Base-by-base conservation (phyloP, 2,797 vertebrate species). In the Hydrocynus forskahlii region DNA sequence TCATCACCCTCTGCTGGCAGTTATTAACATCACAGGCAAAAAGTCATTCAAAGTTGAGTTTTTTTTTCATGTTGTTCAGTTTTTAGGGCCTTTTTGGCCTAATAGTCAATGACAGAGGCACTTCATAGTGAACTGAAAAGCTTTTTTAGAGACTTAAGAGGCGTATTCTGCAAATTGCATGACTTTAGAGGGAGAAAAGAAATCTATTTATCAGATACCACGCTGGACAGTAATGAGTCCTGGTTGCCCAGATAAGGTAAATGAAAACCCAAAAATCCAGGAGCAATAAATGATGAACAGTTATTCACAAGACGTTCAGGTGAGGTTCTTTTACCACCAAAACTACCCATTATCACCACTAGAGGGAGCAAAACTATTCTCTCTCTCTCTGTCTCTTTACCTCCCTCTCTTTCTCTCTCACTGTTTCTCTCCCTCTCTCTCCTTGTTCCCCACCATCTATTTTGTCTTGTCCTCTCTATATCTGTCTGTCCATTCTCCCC, bases 1-100 rank as follows among this genome's bases (percentile, higher is more conserved):
- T 60, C 12, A 70, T 4, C n/a, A 84, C 86, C 89, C 87, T 87
- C 90, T 89, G 80, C 88, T 92, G 91, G 89, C 71, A 48, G 66
- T 2, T 0, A 0, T 0, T n/a, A 40, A 50, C 19, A 84, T 81
- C 89, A 76, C 88, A 85, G 17, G 10, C 4, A 16, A 5, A 59
- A 38, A 50, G 64, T n/a, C 25, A 43, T 50, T 23, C n/a, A 16
- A 13, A 45, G 63, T 43, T 40, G 14, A 67, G 66, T n/a, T 8
- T 2, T 19, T 9, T 0, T 14, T 23, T 50, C 13, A 54, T 54
- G 52, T 1, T 14, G 14, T 54, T 1, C 52, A 54, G 16, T 43
- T 43, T 43, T 43, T 43, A 43, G 3, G 40, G 40, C 40, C 40
- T 43, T n/a, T n/a, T n/a, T n/a, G n/a, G n/a, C n/a, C n/a, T n/a